These are phyloP conservation scores for Egretta garzetta DNA, from an alignment of 2,113 vertebrate genomes.

Conservation along the genomic window DNA sequence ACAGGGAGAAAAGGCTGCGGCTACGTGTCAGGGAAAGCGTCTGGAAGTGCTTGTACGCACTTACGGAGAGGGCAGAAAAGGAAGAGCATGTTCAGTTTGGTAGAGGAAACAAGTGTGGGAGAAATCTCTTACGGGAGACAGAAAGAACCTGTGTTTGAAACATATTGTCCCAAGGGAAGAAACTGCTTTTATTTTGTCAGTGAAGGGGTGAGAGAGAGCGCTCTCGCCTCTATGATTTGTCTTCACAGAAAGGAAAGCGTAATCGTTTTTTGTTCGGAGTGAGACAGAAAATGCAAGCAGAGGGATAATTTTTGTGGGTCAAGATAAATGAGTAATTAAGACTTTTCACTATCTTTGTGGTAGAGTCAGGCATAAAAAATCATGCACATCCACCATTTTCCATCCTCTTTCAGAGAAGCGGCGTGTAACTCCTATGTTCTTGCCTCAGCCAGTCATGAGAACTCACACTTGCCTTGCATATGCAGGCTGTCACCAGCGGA, in stretches of 20 bases:
- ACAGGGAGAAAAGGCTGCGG: background rate
- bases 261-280: background rate
- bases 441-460: background rate
- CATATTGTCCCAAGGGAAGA: background rate
- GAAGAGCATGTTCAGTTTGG: background rate
- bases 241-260: background rate
- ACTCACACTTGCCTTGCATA: background rate
- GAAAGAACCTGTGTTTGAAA: background rate
- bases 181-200: background rate
- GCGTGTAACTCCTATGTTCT: background rate
- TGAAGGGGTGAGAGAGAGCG: background rate
- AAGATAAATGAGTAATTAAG: background rate
- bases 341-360: background rate
- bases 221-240: rapidly evolving
- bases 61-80: background rate
- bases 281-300: background rate
- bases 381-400: rapidly evolving
- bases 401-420: background rate
- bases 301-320: background rate
- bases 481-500: background rate
- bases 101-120: background rate
- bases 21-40: rapidly evolving
- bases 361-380: background rate
- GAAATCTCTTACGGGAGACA: background rate
- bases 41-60: rapidly evolving